phyloP scores from a whole-genome alignment of 2,888 invertebrate genomes.

The Andrena fulva region DNA sequence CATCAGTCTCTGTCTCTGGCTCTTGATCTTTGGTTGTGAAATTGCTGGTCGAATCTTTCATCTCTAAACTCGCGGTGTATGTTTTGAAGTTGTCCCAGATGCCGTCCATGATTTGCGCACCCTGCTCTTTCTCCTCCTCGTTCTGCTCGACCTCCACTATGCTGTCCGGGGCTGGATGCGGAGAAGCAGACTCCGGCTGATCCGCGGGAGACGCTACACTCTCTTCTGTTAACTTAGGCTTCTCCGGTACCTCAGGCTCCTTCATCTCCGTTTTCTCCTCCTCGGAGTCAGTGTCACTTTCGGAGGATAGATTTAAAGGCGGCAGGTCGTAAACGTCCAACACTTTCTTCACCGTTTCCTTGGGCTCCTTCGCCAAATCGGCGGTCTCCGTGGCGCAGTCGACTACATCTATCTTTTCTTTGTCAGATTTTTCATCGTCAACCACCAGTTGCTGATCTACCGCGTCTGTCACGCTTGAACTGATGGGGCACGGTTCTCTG shows the following conservation, averaged over 20 bases:
- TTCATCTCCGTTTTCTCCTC: constrained; percentile 71
- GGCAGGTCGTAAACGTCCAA: constrained; percentile 91
- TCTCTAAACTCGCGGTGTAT: constrained; percentile 90
- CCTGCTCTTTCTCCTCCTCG: constrained; percentile 85
- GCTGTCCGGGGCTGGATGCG: constrained; percentile 26
- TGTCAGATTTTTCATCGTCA: constrained; percentile 43
- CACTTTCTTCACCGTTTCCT: constrained; percentile 82
- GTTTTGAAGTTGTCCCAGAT: constrained; percentile 92
- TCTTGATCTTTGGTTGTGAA: constrained; percentile 66
- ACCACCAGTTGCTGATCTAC: constrained; percentile 67
- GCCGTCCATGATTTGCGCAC: constrained; percentile 89
- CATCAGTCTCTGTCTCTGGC: constrained; percentile 64
- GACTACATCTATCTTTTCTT: constrained; percentile 30
- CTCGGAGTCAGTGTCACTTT: constrained; percentile 92
- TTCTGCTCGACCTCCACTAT: constrained; percentile 78
- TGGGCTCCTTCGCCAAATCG: constrained; percentile 63
- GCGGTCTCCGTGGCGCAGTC: constrained; percentile 22
- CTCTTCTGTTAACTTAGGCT: constrained; percentile 74
- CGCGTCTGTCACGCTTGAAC: constrained; percentile 19
- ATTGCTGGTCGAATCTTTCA: constrained; percentile 60
- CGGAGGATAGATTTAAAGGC: constrained; percentile 92
- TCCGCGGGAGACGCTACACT: constrained; percentile 67
- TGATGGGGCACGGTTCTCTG: constrained; percentile 81
- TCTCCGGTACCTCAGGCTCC: constrained; percentile 61
- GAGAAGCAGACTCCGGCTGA: constrained; percentile 67